Evolutionary conservation across 2,113 vertebrate genomes (phyloP).

Genomic region (Thunnus thynnus): DNA sequence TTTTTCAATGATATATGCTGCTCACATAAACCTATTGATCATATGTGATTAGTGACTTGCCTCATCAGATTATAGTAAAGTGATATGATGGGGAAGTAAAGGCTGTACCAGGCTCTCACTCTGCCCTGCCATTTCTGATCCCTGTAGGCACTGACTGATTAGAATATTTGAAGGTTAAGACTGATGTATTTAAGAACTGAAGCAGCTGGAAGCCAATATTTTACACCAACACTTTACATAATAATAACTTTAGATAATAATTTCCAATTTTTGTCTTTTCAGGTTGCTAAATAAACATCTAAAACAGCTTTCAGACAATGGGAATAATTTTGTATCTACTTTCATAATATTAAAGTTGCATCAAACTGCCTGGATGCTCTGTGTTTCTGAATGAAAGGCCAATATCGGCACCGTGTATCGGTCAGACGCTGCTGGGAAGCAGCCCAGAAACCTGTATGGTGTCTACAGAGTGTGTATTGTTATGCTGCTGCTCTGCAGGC

Average conservation of each 20-base stretch:
- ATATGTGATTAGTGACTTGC: background rate
- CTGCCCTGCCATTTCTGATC: constrained; percentile 6
- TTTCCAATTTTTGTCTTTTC: background rate
- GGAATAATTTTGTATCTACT: background rate
- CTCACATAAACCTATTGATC: background rate
- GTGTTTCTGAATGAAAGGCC: constrained; percentile 25
- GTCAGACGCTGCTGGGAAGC: constrained; percentile 8
- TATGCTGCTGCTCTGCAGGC: constrained; percentile 28
- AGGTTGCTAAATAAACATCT: background rate
- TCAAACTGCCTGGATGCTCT: background rate
- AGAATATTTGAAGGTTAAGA: background rate
- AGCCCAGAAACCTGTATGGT: constrained; percentile 27
- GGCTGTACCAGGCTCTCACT: background rate
- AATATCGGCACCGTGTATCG: constrained; percentile 3
- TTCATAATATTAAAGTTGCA: background rate
- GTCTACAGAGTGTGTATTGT: constrained; percentile 48
- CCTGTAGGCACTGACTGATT: background rate
- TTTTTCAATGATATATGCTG: background rate
- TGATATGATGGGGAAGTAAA: background rate
- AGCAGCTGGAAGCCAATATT: background rate
- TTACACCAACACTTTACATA: background rate
- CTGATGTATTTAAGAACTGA: background rate
- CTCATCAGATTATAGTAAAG: constrained; percentile 2
- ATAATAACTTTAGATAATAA: background rate
- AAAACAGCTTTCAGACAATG: background rate